These are phyloP conservation scores for Sialia sialis DNA, from an alignment of 2,113 vertebrate genomes.

Conservation along the genomic window DNA sequence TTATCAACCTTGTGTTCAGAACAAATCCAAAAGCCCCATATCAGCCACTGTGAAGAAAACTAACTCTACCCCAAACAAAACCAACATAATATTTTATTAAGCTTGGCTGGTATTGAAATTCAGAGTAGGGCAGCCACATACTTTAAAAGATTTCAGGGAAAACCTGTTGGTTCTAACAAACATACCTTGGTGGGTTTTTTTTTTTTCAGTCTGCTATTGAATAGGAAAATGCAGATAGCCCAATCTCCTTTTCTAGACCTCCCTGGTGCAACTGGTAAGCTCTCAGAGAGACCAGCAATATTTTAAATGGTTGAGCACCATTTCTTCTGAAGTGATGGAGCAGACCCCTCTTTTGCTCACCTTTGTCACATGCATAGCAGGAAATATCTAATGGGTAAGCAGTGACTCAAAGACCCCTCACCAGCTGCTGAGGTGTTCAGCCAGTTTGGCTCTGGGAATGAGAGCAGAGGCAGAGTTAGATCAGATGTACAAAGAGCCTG, in stretches of 20 bases:
- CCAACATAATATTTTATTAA: background rate
- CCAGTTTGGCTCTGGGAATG: background rate
- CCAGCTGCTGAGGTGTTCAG: background rate
- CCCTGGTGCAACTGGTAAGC: background rate
- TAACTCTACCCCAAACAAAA: background rate
- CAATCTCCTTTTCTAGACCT: background rate
- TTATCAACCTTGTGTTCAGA: background rate
- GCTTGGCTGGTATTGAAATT: background rate
- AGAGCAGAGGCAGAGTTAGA: background rate
- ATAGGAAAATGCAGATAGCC: background rate
- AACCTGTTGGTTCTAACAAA: background rate
- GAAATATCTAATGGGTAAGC: background rate
- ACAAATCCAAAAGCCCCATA: background rate
- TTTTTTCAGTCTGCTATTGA: background rate
- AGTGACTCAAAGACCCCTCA: rapidly evolving
- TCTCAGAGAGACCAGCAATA: background rate
- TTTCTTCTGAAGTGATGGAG: background rate
- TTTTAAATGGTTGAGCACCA: background rate
- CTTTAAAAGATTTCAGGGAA: background rate
- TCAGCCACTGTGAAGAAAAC: background rate
- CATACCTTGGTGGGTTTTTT: background rate
- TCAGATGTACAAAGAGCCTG: background rate
- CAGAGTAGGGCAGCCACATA: background rate
- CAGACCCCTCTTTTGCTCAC: background rate
- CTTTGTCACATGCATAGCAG: background rate